phyloP scores from a whole-genome alignment of 2,888 invertebrate genomes.

The Branchipolynoe longqiensis region DNA sequence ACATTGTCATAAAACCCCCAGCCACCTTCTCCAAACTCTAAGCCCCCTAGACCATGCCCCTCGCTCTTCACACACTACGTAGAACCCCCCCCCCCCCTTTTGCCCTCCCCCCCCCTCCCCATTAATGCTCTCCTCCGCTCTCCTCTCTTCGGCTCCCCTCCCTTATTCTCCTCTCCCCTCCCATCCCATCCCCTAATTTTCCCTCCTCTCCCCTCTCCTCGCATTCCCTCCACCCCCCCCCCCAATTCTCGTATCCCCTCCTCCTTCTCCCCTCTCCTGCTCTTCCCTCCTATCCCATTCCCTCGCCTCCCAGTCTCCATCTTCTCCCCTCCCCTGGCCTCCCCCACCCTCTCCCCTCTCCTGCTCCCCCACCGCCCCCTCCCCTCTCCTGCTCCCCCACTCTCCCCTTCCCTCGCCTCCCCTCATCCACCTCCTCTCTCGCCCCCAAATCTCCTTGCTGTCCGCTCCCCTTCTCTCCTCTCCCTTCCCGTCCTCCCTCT shows the following conservation, averaged over 20 bases:
- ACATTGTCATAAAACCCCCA: constrained; percentile 45
- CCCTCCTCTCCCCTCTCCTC: not conserved
- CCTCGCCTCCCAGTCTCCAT: not conserved
- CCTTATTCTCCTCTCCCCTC: not conserved
- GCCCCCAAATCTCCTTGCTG: not conserved
- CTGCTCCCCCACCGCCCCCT: not conserved
- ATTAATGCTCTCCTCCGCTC: too few relatives aligned
- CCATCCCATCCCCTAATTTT: too few relatives aligned
- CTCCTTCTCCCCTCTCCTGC: not conserved
- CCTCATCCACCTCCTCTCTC: not conserved
- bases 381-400: not conserved
- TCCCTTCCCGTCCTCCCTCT: not conserved
- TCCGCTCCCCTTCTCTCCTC: constrained; percentile 3
- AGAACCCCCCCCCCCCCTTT: not conserved
- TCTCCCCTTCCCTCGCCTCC: not conserved
- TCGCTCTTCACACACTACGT: not conserved
- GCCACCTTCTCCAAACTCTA: too few relatives aligned
- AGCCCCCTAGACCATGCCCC: too few relatives aligned
- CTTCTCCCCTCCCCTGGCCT: not conserved
- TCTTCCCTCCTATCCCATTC: not conserved
- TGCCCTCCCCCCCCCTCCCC: not conserved
- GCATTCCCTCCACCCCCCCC: too few relatives aligned
- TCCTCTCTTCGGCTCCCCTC: not conserved
- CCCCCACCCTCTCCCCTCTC: constrained; percentile 9
- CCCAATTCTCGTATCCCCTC: not conserved